These are phyloP conservation scores for Mustela erminea DNA, from an alignment of 2,797 vertebrate species.

Conservation along the genomic window DNA sequence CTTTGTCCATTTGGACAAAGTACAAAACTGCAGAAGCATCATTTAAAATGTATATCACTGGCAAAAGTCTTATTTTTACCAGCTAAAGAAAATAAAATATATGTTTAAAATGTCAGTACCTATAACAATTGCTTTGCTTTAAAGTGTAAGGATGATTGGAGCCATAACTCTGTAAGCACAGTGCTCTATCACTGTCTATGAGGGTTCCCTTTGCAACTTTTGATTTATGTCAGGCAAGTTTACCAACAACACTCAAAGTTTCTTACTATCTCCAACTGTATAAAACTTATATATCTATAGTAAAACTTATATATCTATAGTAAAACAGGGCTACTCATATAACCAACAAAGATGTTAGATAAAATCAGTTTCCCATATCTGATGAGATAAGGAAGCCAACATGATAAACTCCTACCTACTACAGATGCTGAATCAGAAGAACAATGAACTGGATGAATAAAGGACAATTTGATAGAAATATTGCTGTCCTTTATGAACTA, in stretches of 20 bases:
- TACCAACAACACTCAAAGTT: not conserved
- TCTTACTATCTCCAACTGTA: not conserved
- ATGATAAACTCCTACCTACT: not conserved
- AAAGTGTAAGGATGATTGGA: not conserved
- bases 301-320: not conserved
- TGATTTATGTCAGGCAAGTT: slow-evolving; percentile 54
- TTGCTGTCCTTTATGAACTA: not conserved
- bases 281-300: not conserved
- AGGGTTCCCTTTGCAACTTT: not conserved
- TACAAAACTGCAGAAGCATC: not conserved
- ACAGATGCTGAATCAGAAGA: not conserved
- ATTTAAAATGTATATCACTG: not conserved
- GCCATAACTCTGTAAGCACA: not conserved
- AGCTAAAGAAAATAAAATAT: not conserved
- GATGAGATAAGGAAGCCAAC: slow-evolving; percentile 1
- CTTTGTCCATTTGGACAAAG: not conserved
- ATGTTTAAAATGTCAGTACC: not conserved
- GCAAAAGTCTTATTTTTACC: slow-evolving; percentile 58
- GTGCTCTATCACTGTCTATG: not conserved
- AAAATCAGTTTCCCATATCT: not conserved
- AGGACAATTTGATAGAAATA: not conserved
- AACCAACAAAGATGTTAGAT: slow-evolving; percentile 12
- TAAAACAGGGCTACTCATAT: not conserved
- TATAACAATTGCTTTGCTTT: slow-evolving; percentile 52
- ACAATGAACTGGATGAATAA: not conserved